phyloP scores from a whole-genome alignment of 2,113 vertebrate genomes.

The Diadophis punctatus region DNA sequence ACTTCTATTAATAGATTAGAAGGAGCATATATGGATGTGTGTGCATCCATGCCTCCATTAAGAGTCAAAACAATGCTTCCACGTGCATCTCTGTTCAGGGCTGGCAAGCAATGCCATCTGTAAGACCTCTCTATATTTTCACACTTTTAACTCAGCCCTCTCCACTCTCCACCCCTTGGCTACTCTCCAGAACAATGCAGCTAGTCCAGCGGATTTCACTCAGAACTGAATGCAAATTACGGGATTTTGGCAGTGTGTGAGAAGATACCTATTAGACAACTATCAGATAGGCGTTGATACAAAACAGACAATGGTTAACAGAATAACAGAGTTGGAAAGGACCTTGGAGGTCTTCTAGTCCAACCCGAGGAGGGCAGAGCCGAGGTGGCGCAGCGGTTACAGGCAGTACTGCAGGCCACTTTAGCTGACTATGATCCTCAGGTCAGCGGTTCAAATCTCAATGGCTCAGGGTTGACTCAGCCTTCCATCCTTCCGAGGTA shows the following conservation, averaged over 20 bases:
- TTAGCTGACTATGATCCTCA: too few species aligned
- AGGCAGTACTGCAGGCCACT: too few species aligned
- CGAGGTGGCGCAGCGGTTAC: too few species aligned
- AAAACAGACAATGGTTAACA: constrained; percentile 44
- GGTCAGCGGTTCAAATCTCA: too few species aligned
- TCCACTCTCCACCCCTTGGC: constrained; percentile 38
- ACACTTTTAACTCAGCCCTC: constrained; percentile 54
- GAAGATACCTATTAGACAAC: constrained; percentile 74
- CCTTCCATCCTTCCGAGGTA: too few species aligned
- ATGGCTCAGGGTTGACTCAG: too few species aligned
- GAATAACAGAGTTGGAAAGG: neutral
- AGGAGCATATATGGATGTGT: neutral
- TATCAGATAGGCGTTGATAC: constrained; percentile 53
- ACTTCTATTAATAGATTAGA: constrained; percentile 56
- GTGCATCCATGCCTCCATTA: constrained; percentile 43
- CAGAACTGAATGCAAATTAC: constrained; percentile 74
- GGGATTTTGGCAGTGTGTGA: constrained; percentile 69
- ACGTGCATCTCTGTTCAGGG: constrained; percentile 57
- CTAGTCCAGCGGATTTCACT: constrained; percentile 73
- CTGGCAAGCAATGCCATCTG: constrained; percentile 70
- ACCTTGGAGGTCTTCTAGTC: neutral
- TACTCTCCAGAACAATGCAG: constrained; percentile 70
- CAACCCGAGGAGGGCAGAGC: too few species aligned
- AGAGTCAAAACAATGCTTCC: constrained; percentile 58
- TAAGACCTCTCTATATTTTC: constrained; percentile 71